Evolutionary conservation across 2,888 invertebrate genomes (phyloP), one percentile per base, ranked within the genome.

Genomic region (Drosophila monieri): DNA sequence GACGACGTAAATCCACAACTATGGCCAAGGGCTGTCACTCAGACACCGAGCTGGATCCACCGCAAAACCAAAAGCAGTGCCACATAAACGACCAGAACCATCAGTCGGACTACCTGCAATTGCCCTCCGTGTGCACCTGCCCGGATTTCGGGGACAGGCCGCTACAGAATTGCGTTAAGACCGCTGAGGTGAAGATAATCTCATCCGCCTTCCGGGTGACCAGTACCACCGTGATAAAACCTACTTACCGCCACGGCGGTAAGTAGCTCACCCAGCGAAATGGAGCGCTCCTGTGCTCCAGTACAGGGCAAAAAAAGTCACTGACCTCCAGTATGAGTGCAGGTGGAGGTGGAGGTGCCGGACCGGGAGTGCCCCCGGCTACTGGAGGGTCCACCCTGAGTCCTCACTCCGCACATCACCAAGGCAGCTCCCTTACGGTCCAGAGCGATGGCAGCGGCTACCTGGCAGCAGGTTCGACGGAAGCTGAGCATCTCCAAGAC

Each of bases 41-140:
- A 25, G 89, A 86, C 47, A 80, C 76, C 2, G 89, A 90, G 41
- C 44, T 80, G 18, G 84, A 86, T 9, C 55, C 66, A n/a, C 77
- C 52, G n/a, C 44, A 59, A 6, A 35, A 47, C 23, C 21, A 32
- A 6, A 80, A 78, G 27, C 54, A 35, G 14, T 81, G 74, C 21
- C 79, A 62, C 6, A 49, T 25, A 0, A 44, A 46, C 2, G 74
- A 48, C 14, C 58, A 56, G 14, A 66, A 47, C 6, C 81, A 76
- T n/a, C 83, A 72, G 41, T 14, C 72, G 6, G 91, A 89, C 43
- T 90, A 91, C 27, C 89, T 94, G 23, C 92, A 94, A 8, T 88
- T 96, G 39, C 95, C 96, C 3, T 95, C 95, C 0, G 95, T 96
- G 0, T 96, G 96, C 89, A 95, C 96, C 0, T 96, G 96, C 85